Percentiles rank a stretch among this genome's conserved stretches.
phyloP scores from a whole-genome alignment of 2,113 vertebrate genomes.

The Ophiodon elongatus region DNA sequence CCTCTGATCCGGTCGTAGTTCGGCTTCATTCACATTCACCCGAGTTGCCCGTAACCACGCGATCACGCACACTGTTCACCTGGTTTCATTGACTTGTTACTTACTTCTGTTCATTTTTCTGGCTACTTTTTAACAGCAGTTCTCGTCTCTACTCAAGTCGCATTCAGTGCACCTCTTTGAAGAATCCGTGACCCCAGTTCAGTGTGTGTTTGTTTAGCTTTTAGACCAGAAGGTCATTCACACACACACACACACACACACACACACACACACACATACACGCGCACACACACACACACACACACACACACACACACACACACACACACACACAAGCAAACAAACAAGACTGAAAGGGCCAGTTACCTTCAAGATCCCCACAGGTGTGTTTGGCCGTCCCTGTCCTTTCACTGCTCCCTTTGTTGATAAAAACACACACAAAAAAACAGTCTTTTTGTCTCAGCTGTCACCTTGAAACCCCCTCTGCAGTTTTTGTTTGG shows the following conservation, averaged over 20 bases:
- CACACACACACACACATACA: slow-evolving; percentile 13
- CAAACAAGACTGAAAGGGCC: slow-evolving; percentile 36
- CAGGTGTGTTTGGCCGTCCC: slow-evolving; percentile 53
- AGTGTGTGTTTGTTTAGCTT: slow-evolving; percentile 65
- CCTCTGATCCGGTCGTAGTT: neutral
- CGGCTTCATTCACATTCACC: no score
- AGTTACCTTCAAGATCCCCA: slow-evolving; percentile 47
- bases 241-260: neutral
- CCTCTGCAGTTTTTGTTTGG: slow-evolving; percentile 15
- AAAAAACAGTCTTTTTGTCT: slow-evolving; percentile 6
- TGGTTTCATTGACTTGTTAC: neutral
- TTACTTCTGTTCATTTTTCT: neutral
- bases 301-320: slow-evolving; percentile 9
- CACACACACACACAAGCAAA: neutral
- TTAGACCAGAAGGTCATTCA: slow-evolving; percentile 36
- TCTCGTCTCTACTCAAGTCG: neutral
- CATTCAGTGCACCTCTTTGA: slow-evolving; percentile 42
- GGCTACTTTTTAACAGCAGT: neutral
- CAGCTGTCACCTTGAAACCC: slow-evolving; percentile 37
- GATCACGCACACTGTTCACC: neutral
- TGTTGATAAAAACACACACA: neutral
- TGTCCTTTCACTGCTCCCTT: slow-evolving; percentile 26
- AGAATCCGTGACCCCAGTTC: slow-evolving; percentile 34
- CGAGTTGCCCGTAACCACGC: no score
- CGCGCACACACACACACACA: neutral